A percentile compares a stretch with the other conserved stretches of the same genome.
Conservation (phyloP, 2,797 vertebrate species). For the Pangasius sanitwongsei region DNA sequence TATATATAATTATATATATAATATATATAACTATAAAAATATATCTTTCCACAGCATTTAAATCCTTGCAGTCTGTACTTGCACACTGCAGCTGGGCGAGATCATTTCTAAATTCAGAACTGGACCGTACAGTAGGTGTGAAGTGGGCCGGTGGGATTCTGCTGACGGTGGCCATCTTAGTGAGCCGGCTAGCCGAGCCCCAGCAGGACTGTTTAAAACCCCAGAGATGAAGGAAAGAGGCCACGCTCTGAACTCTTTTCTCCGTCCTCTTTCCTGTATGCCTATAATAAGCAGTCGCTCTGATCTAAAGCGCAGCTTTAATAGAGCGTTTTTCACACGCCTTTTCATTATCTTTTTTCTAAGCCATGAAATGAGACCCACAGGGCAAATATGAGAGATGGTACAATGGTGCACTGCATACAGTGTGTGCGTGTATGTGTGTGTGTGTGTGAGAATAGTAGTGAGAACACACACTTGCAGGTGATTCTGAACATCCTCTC, state of each 20-base stretch:
- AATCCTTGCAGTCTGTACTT: neutral
- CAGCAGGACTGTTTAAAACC: constrained; percentile 19
- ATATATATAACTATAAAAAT: no score
- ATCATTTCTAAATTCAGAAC: constrained; percentile 27
- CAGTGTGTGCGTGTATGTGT: constrained; percentile 14
- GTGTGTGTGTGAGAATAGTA: neutral
- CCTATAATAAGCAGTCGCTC: constrained; percentile 37
- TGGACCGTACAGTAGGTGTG: constrained; percentile 8
- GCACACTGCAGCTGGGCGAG: neutral
- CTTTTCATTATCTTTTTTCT: constrained; percentile 51
- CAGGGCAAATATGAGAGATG: constrained; percentile 47
- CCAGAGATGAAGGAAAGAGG: constrained; percentile 45
- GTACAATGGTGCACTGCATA: constrained; percentile 16
- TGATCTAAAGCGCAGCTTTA: constrained; percentile 34
- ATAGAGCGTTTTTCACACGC: constrained; percentile 41
- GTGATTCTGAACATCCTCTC: neutral
- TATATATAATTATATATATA: no score
- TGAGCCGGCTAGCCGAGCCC: neutral
- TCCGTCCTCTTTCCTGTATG: constrained; percentile 34
- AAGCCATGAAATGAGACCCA: constrained; percentile 55
- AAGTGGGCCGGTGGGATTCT: constrained; percentile 27
- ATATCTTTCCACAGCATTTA: neutral
- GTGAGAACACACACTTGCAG: constrained; percentile 1
- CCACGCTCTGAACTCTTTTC: constrained; percentile 19
- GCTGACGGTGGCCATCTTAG: constrained; percentile 38